Evolutionary conservation across 2,797 vertebrate species (phyloP), one percentile per base, ranked within the genome.

Genomic region (Crocidura indochinensis): DNA sequence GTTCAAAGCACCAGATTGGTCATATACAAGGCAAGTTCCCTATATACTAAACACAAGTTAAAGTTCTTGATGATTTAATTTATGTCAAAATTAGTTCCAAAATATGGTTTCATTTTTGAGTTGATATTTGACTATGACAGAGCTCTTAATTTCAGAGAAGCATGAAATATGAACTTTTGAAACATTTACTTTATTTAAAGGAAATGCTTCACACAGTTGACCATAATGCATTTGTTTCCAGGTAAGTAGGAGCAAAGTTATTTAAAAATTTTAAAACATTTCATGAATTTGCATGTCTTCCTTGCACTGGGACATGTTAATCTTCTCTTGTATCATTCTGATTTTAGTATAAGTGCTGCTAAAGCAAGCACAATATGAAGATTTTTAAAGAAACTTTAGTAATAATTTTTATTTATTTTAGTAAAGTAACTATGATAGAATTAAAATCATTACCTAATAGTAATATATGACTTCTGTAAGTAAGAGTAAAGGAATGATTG

Each of bases 401-500:
- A 38, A 38, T 38, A 38, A 38, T 38, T 38, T 38, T 38, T 12
- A 38, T 38, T 91, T 94, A 92, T 89, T 75, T 46, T 96, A 27
- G 15, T 72, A 26, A 87, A 76, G n/a, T 10, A 73, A 92, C 20
- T 68, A n/a, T 79, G 14, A 69, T 71, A 71, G 22, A 82, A 31
- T 94, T 27, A 53, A 64, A 20, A 65, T 88, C 73, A 85, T 92
- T 88, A 44, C 60, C 29, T 92, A 9, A 72, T 46, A 83, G 67
- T 78, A 73, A 11, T 92, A n/a, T 75, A 60, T 93, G 67, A 74
- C 15, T 56, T 74, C 76, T 80, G 14, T 87, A 87, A 3, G 75
- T 24, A 79, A 38, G 83, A 77, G 27, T 26, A 10, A 87, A 91
- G 53, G 96, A 92, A 88, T 93, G 89, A 80, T 10, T 77, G 5